Percentiles rank a stretch among this genome's conserved stretches.
These are phyloP conservation scores for Vulpes ferrilata DNA, from an alignment of 2,113 vertebrate genomes.

Conservation along the genomic window DNA sequence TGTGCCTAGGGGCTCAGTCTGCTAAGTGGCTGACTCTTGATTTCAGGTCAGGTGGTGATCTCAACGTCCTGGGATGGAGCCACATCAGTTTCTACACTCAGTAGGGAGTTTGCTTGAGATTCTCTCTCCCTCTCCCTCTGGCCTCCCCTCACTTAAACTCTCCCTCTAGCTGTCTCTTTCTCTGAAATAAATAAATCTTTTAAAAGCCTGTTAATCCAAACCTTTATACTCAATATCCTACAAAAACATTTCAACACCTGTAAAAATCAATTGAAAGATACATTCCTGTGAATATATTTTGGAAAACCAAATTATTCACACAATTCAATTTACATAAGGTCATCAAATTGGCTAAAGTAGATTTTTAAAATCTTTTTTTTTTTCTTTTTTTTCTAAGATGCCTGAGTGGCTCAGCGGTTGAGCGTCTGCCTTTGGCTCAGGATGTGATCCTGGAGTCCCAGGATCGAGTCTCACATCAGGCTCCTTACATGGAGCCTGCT, in stretches of 20 bases:
- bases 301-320: not conserved
- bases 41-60: not conserved
- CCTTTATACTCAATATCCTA: not conserved
- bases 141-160: not conserved
- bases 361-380: not conserved
- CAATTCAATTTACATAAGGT: not conserved
- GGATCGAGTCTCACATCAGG: no score
- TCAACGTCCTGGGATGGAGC: not conserved
- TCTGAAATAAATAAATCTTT: not conserved
- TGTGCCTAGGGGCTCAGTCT: not conserved
- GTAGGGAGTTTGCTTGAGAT: not conserved
- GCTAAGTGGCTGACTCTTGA: not conserved
- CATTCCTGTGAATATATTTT: not conserved
- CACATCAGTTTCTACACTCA: not conserved
- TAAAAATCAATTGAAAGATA: constrained; percentile 13
- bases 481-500: no score
- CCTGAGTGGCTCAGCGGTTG: no score
- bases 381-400: not conserved
- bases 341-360: not conserved
- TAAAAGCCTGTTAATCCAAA: not conserved
- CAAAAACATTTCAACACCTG: not conserved
- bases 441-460: no score
- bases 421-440: no score
- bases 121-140: not conserved
- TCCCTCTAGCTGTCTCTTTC: not conserved